Conservation (phyloP, 37 sponge, comb jelly and placozoan genomes). For the Cladorhizidae sp. region DNA sequence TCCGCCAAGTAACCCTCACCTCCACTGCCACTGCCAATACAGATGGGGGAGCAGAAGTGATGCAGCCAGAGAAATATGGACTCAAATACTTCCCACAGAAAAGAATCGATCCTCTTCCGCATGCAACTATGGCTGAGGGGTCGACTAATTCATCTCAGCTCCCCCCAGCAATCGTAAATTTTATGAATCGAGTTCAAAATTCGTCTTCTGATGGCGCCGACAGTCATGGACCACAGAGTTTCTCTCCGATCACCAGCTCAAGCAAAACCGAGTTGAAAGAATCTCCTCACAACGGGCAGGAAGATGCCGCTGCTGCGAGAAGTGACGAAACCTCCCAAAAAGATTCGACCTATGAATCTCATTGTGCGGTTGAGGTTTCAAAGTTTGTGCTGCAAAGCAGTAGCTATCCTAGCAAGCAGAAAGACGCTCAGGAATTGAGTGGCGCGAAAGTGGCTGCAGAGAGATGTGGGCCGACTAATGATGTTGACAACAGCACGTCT, state of each 20-base stretch:
- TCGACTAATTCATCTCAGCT: neutral
- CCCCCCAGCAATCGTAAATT: slow-evolving; percentile 13
- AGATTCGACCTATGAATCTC: neutral
- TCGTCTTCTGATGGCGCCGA: neutral
- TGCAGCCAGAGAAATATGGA: neutral
- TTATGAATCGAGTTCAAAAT: slow-evolving; percentile 3
- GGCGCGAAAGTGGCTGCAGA: no score
- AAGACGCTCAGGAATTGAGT: no score
- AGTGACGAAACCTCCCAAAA: neutral
- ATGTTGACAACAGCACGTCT: no score
- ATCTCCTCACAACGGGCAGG: neutral
- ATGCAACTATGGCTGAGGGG: neutral
- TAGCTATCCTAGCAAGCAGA: no score
- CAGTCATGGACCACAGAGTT: neutral
- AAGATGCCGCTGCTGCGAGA: neutral
- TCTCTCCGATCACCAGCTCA: neutral
- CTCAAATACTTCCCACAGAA: neutral
- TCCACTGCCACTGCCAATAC: no score
- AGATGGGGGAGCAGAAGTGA: neutral
- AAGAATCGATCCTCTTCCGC: neutral
- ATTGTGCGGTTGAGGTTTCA: neutral
- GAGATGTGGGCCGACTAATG: no score
- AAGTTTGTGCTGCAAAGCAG: neutral
- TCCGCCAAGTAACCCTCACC: no score
- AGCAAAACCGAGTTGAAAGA: neutral